phyloP scores from a whole-genome alignment of 2,797 vertebrate genomes.

The Manis javanica region DNA sequence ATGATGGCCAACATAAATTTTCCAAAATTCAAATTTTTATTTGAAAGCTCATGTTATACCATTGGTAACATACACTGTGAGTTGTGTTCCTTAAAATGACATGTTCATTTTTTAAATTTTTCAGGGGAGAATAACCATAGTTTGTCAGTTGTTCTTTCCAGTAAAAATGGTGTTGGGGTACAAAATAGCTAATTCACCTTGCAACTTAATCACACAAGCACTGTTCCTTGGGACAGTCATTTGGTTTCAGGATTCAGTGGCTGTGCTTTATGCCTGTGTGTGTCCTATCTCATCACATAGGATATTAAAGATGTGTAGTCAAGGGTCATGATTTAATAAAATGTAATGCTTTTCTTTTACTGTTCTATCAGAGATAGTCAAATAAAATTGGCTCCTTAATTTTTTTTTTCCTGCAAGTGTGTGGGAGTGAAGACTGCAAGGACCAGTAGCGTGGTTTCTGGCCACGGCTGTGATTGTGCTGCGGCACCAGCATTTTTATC shows the following conservation, averaged over 20 bases:
- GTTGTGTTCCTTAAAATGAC: not conserved
- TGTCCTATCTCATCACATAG: not conserved
- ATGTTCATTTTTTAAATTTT: not conserved
- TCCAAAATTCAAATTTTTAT: not conserved
- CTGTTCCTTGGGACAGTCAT: not conserved
- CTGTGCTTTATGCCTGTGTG: not conserved
- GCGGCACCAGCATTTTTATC: too few species aligned
- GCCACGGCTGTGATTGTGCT: not conserved
- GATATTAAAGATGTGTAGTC: not conserved
- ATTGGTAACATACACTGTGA: not conserved
- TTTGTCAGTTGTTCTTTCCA: not conserved
- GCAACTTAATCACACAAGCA: not conserved
- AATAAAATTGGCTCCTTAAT: not conserved
- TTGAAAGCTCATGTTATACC: not conserved
- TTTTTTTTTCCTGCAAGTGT: not conserved
- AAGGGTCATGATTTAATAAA: not conserved
- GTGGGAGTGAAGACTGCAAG: rapidly evolving
- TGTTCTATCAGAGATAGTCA: not conserved
- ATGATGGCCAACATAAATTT: not conserved
- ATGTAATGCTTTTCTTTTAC: not conserved
- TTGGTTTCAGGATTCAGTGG: not conserved
- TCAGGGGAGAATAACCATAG: not conserved
- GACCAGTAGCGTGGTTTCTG: not conserved
- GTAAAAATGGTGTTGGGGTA: not conserved
- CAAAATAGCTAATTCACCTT: not conserved